Percentiles rank a stretch among this genome's conserved stretches.
These are phyloP conservation scores for Phaedon cochleariae DNA, from an alignment of 2,888 invertebrate genomes.

Conservation along the genomic window DNA sequence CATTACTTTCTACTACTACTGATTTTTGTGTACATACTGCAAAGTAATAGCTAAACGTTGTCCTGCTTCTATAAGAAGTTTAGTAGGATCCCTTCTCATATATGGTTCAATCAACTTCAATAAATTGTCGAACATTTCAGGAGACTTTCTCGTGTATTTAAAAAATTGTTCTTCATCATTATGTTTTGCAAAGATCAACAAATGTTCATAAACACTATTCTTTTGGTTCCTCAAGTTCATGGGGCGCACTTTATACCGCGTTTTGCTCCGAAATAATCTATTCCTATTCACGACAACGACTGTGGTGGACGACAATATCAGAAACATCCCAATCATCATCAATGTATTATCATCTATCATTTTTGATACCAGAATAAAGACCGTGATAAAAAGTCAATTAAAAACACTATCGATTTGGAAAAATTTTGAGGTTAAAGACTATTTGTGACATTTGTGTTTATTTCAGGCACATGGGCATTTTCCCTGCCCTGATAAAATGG, in stretches of 20 bases:
- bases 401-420: no score
- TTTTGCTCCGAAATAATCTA: not conserved
- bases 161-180: conserved; percentile 27
- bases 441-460: no score
- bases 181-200: not conserved
- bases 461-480: no score
- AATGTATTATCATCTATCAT: no score
- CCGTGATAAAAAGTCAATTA: no score
- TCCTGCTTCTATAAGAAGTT: not conserved
- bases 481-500: no score
- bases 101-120: not conserved
- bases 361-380: no score
- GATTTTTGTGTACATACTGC: not conserved
- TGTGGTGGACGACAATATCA: no score
- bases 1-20: not conserved
- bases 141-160: conserved; percentile 22
- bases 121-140: conserved; percentile 17
- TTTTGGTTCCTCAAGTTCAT: not conserved
- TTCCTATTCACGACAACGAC: no score
- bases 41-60: conserved; percentile 14
- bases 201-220: not conserved
- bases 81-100: not conserved
- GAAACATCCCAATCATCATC: no score
- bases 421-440: no score
- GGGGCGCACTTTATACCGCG: not conserved